Conservation (phyloP, 2,113 vertebrate species). For the Xiphophorus hellerii region DNA sequence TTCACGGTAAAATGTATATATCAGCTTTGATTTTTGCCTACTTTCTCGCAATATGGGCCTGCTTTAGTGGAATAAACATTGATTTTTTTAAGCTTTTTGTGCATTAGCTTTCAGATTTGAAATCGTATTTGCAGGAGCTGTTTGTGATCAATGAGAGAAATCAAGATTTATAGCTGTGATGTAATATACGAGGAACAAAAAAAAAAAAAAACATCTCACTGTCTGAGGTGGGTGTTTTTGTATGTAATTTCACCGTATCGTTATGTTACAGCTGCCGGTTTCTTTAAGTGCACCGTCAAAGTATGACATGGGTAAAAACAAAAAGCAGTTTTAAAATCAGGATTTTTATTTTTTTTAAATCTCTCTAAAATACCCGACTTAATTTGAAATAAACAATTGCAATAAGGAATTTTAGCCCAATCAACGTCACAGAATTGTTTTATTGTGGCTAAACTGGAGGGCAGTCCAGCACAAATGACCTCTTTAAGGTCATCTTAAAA, state of each 20-base stretch:
- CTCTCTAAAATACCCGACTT: no score
- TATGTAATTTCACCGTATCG: constrained; percentile 21
- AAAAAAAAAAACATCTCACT: constrained; percentile 45
- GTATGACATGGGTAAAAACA: not conserved
- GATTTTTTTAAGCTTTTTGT: constrained; percentile 86
- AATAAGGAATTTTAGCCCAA: not conserved
- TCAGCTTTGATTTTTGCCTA: constrained; percentile 85
- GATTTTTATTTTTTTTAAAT: not conserved
- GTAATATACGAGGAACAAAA: constrained; percentile 68
- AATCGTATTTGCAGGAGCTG: constrained; percentile 83
- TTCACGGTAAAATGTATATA: constrained; percentile 83
- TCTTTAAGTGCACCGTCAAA: not conserved
- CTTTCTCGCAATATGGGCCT: constrained; percentile 79
- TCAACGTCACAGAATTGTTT: not conserved
- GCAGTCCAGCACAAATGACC: not conserved
- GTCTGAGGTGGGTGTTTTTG: constrained; percentile 25
- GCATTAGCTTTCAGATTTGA: constrained; percentile 85
- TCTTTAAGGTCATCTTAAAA: not conserved
- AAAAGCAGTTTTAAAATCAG: not conserved
- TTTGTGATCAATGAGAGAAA: constrained; percentile 84
- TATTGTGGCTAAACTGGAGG: not conserved
- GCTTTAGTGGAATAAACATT: constrained; percentile 85
- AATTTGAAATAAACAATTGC: not conserved
- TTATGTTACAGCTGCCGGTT: not conserved
- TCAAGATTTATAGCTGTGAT: constrained; percentile 82